Percentiles rank a stretch among this genome's conserved stretches.
Evolutionary conservation across 2,888 invertebrate genomes (phyloP).

Genomic region (Trichopria drosophilae): DNA sequence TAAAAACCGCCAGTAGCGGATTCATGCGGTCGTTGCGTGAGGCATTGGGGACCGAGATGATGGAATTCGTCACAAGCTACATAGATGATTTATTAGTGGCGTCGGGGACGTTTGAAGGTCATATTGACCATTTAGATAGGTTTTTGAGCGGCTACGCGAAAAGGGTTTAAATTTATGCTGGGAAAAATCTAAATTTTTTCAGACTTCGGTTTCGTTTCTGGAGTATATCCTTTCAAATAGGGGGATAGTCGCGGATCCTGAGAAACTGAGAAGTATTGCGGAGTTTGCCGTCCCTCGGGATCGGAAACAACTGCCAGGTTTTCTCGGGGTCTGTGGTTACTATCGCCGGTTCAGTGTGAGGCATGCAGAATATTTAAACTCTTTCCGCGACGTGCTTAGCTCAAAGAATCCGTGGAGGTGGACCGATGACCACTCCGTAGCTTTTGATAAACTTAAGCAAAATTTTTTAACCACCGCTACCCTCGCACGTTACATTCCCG

Average conservation of each 20-base stretch:
- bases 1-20: conserved; percentile 39
- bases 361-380: not conserved
- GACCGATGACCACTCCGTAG: not conserved
- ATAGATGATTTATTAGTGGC: conserved; percentile 32
- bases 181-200: not conserved
- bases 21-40: conserved; percentile 35
- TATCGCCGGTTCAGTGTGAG: not conserved
- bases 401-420: not conserved
- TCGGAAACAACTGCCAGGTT: not conserved
- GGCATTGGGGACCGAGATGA: conserved; percentile 39
- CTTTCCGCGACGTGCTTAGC: not conserved
- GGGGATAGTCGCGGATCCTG: too few species aligned
- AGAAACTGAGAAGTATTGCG: conserved; percentile 1
- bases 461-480: too few species aligned
- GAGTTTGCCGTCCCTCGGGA: not conserved
- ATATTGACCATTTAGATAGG: conserved; percentile 17
- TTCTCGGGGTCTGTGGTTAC: conserved; percentile 2
- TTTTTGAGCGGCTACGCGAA: conserved; percentile 11
- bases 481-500: conserved; percentile 5
- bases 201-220: not conserved
- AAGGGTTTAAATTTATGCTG: not conserved
- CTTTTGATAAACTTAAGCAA: not conserved
- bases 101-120: conserved; percentile 30
- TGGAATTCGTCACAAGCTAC: conserved; percentile 31
- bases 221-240: not conserved